Evolutionary conservation across 2,113 vertebrate genomes (phyloP), one percentile per base, ranked within the genome.

Genomic region (Heloderma charlesbogerti): DNA sequence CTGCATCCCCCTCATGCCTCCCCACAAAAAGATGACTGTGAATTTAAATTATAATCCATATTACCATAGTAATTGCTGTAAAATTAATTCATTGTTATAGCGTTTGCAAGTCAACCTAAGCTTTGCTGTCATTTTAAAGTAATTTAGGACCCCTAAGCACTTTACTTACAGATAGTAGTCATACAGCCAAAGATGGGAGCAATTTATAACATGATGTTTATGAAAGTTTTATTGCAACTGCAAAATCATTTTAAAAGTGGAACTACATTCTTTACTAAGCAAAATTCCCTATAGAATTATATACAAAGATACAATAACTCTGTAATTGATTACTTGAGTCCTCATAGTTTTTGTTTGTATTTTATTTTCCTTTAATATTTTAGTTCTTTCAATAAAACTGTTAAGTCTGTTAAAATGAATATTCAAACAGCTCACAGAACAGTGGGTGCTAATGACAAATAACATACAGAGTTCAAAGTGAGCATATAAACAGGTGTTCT

Each of bases 31-130:
- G n/a, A 92, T 40, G 91, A 92, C 66, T 87, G 27, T 94, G 37
- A 94, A 93, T 96, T 94, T 96, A 96, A 97, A 97, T 95, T 71
- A 20, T 94, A 95, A 97, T 96, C 92, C 84, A 31, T 94, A 96
- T 95, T 95, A 95, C 93, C 90, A 95, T 93, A 95, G 92, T 95
- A 96, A 96, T 95, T 96, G 92, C 87, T 94, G 20, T 91, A 96
- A 97, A 96, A 93, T 60, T 94, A 92, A 95, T 92, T 92, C 63
- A 95, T 86, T 92, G 67, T 86, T 95, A 91, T 37, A 93, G 82
- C 15, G 74, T 91, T 97, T 96, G 90, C 48, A 94, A 91, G 81
- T 92, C 92, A 92, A 92, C 78, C 27, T 84, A 95, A 95, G 86
- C 90, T 96, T 92, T 94, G 75, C 57, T 93, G 87, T 89, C 93